Base-by-base conservation (phyloP, 2,888 invertebrate species). In the Tenthredo livida region DNA sequence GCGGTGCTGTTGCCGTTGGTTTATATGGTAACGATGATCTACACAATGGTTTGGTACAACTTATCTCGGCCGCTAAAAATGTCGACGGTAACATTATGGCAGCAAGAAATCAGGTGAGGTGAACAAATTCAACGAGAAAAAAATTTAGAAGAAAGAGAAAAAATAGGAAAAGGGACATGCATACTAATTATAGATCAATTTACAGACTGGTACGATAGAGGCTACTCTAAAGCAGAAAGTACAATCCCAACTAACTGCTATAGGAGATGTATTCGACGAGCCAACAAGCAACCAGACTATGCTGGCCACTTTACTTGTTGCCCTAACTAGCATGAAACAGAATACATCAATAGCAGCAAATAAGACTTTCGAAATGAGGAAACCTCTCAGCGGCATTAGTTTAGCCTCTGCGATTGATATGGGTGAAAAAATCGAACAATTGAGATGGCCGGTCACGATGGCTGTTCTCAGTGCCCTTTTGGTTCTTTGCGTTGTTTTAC, bases 1-100 rank as follows among this genome's bases (percentile, higher is more conserved):
- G 98, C 94, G 98, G 97, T 86, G 97, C 98, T 9, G 96, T 98
- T 88, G 98, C 98, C 84, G 95, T 98, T 84, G 98, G 97, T 47
- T 96, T 99, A 67, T 99, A 98, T 94, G 98, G 98, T 61, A 99
- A 98, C 94, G 98, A 98, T 93, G 98, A 98, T 93, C 96, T 98
- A 72, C 98, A 98, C 95, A 98, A 98, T 93, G 98, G 98, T 10
- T 95, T 98, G 92, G 95, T 97, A 89, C 96, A 97, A 93, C 96
- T 97, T 90, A 95, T 97, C 87, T 95, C 96, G 86, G 97, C 98
- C 17, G 97, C 97, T 7, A 95, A 96, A 90, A 96, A 97, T 93
- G 97, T 98, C 87, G 97, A 98, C 87, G 95, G 96, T 82, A 96
- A 97, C 88, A 96, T 98, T 87, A 95, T 96, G 87, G 96, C 96